These are phyloP conservation scores for Tympanuchus pallidicinctus DNA, from an alignment of 2,113 vertebrate species.

Conservation along the genomic window DNA sequence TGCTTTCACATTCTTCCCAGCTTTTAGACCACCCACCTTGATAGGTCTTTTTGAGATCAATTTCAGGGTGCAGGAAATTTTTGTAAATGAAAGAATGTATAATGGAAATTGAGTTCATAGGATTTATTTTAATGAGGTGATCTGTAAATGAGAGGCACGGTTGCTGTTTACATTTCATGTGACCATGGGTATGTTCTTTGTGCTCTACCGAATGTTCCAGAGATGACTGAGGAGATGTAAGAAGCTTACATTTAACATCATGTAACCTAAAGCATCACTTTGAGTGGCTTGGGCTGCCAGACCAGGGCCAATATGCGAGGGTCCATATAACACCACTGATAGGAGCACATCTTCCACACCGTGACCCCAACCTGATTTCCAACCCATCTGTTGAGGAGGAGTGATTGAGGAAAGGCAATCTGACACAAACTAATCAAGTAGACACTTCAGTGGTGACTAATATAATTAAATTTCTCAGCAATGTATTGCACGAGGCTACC, in stretches of 20 bases:
- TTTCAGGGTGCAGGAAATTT: background rate
- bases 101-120: background rate
- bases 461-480: background rate
- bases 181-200: background rate
- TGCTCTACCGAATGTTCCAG: background rate
- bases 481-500: background rate
- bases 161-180: background rate
- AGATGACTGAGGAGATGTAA: background rate
- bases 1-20: background rate
- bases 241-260: background rate
- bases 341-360: background rate
- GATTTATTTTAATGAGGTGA: background rate
- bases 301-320: background rate
- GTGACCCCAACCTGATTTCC: fast-evolving
- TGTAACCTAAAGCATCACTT: background rate
- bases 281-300: background rate
- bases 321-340: background rate
- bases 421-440: background rate
- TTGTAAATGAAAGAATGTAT: background rate
- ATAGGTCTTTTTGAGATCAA: background rate
- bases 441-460: background rate
- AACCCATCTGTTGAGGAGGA: fast-evolving
- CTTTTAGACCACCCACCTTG: background rate
- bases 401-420: background rate
- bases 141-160: background rate